Base-by-base conservation (phyloP, 2,888 invertebrate species). In the Strigamia maritima region DNA sequence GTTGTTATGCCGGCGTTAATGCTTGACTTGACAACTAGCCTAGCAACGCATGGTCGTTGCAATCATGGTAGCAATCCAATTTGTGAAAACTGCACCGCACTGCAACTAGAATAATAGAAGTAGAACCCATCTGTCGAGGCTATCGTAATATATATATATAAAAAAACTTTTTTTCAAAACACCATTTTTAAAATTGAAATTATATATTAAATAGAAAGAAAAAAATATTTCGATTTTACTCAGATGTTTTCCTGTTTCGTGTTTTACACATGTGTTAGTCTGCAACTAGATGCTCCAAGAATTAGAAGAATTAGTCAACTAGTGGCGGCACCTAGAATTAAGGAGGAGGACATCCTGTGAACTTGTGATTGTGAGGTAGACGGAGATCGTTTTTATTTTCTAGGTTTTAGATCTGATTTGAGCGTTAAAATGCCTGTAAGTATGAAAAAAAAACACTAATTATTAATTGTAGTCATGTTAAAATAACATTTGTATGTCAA, bases 401-500 rank as follows among this genome's bases (percentile, higher is more conserved):
- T 19, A 19, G 54, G 54, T 54, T 2, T n/a, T n/a, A 2, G 19
- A 6, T 54, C n/a, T 22, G 54, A 54, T 19, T 44, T n/a, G 16
- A 44, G 60, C 28, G 12, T 16, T 28, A 70, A 70, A 70, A 70
- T 70, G 70, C 70, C 70, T 12, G 70, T 70, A 70, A 70, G 70
- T 70, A 70, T 14, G 0, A n/a, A 10, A 70, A 10, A 70, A 1
- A n/a, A n/a, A 26, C n/a, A 12, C 28, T 12, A 4, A 26, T 4
- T 65, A 12, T 3, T 44, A 2, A 12, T 44, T 44, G 3, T n/a
- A n/a, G n/a, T n/a, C 8, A 6, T 19, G n/a, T 16, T 54, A n/a
- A 54, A n/a, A 4, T 54, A 54, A 54, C 44, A 44, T n/a, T 14
- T 16, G 8, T 1, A 4, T 8, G 8, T 19, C 6, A 19, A 6